phyloP scores from a whole-genome alignment of 2,797 vertebrate species.

The Hafferia zeledoni region DNA sequence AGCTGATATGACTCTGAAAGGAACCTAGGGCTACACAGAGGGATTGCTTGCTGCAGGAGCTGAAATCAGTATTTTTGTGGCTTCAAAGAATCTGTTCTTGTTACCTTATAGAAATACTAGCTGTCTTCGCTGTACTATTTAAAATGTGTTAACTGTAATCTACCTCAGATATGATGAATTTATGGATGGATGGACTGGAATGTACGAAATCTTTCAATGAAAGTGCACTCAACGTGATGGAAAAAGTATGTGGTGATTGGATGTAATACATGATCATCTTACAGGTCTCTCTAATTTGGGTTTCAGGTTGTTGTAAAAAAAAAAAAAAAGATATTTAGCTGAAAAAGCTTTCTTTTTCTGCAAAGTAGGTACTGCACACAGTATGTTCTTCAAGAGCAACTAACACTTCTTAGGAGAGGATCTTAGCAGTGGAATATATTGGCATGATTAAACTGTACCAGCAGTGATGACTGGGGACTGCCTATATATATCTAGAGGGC shows the following conservation, averaged over 20 bases:
- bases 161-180: not conserved
- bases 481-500: not conserved
- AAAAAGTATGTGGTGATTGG: slow-evolving; percentile 45
- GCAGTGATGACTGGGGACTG: not conserved
- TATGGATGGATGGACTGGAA: not conserved
- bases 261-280: slow-evolving; percentile 32
- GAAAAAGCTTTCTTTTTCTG: slow-evolving; percentile 46
- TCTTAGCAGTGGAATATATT: not conserved
- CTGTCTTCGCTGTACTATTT: not conserved
- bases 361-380: not conserved
- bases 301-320: slow-evolving; percentile 20
- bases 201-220: not conserved
- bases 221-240: not conserved
- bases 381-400: not conserved
- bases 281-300: slow-evolving; percentile 43
- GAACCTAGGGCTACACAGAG: not conserved
- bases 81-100: not conserved
- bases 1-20: not conserved
- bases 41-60: not conserved
- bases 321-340: slow-evolving; percentile 32
- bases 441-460: not conserved
- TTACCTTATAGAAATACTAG: not conserved
- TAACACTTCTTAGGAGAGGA: not conserved
- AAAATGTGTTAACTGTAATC: not conserved
- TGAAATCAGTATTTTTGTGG: not conserved